These are phyloP conservation scores for Archips xylosteana DNA, from an alignment of 2,888 invertebrate species.

Conservation along the genomic window DNA sequence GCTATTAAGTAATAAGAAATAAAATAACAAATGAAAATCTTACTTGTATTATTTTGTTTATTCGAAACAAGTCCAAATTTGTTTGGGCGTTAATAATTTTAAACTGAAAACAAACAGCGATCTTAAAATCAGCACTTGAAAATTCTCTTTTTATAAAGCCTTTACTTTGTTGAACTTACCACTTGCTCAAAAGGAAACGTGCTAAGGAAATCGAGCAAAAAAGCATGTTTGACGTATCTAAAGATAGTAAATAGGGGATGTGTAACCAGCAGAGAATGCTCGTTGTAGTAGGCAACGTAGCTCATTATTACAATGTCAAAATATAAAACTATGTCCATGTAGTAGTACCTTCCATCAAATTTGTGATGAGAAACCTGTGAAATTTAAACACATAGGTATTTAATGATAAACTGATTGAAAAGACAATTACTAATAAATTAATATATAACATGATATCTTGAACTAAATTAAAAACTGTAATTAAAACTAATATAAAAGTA, in stretches of 20 bases:
- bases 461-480: too few species aligned
- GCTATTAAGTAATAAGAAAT: neutral
- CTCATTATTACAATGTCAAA: conserved; percentile 75
- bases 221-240: conserved; percentile 71
- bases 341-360: conserved; percentile 53
- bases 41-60: conserved; percentile 74
- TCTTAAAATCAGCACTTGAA: neutral
- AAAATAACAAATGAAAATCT: conserved; percentile 47
- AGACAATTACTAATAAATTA: too few species aligned
- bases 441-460: too few species aligned
- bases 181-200: conserved; percentile 75
- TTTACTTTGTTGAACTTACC: conserved; percentile 55
- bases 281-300: conserved; percentile 80
- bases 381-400: neutral
- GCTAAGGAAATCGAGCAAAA: conserved; percentile 71
- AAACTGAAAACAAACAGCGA: conserved; percentile 58
- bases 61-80: conserved; percentile 69
- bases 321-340: conserved; percentile 67
- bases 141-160: neutral
- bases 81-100: conserved; percentile 67
- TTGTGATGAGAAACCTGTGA: conserved; percentile 67
- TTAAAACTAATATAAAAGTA: too few species aligned
- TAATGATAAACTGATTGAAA: too few species aligned
- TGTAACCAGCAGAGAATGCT: conserved; percentile 72
- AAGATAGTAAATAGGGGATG: conserved; percentile 76